Conservation (phyloP, 1,140 invertebrate species). For the Conus ventricosus region DNA sequence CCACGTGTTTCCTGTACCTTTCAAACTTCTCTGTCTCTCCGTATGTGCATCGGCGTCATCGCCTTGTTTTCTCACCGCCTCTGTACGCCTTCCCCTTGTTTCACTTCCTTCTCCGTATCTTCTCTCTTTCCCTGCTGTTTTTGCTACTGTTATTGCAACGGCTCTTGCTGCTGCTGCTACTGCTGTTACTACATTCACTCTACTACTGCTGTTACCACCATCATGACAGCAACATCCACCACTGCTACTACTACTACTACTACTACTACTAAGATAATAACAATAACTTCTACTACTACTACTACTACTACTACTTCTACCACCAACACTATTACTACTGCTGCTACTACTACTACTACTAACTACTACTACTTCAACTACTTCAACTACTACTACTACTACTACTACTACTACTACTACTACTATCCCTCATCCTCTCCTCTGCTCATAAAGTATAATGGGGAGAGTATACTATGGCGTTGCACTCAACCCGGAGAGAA, state of each 20-base stretch:
- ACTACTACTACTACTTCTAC: not conserved
- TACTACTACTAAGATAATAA: too few species aligned
- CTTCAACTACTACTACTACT: not conserved
- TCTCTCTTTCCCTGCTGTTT: too few species aligned
- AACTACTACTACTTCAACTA: not conserved
- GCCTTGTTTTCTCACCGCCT: too few species aligned
- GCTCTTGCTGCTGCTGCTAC: too few species aligned
- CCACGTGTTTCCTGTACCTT: too few species aligned
- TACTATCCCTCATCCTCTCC: not conserved
- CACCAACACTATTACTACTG: not conserved
- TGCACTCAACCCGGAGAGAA: too few species aligned
- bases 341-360: not conserved
- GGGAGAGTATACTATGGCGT: not conserved
- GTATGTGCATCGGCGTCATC: too few species aligned
- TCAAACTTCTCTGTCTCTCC: too few species aligned
- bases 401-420: not conserved
- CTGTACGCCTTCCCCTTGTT: too few species aligned
- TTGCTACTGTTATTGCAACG: too few species aligned
- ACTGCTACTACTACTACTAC: slow-evolving; percentile 73
- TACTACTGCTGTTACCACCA: not conserved
- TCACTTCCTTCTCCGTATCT: too few species aligned
- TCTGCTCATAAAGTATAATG: not conserved
- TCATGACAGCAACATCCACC: slow-evolving; percentile 75
- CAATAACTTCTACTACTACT: not conserved
- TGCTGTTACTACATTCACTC: not conserved